Percentiles rank a stretch among this genome's conserved stretches.
Evolutionary conservation across 2,888 invertebrate genomes (phyloP).

Genomic region (Limnephilus auricula): DNA sequence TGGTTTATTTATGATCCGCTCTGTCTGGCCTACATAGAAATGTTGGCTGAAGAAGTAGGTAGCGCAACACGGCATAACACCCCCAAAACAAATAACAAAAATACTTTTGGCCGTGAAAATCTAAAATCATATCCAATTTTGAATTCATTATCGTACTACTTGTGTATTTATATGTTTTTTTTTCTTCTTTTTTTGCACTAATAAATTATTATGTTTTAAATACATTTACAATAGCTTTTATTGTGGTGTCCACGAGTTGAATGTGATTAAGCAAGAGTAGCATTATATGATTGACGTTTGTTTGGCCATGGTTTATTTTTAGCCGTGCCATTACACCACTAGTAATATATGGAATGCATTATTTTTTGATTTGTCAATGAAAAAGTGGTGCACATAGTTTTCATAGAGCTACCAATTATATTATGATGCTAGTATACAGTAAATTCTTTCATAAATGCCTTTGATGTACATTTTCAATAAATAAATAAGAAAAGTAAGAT

Average conservation of each 20-base stretch:
- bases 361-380: conserved; percentile 49
- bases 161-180: conserved; percentile 38
- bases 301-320: conserved; percentile 32
- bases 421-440: conserved; percentile 54
- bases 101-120: too few species aligned
- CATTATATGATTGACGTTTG: conserved; percentile 40
- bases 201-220: conserved; percentile 51
- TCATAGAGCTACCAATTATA: conserved; percentile 56
- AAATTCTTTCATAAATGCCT: conserved; percentile 60
- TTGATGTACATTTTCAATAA: conserved; percentile 64
- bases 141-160: conserved; percentile 33
- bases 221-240: conserved; percentile 51
- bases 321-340: conserved; percentile 47
- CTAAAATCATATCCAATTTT: too few species aligned
- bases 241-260: conserved; percentile 61
- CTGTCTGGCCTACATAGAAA: too few species aligned
- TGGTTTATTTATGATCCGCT: too few species aligned
- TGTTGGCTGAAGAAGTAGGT: too few species aligned
- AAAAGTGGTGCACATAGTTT: conserved; percentile 47
- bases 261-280: conserved; percentile 55
- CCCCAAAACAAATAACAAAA: too few species aligned
- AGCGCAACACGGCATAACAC: too few species aligned
- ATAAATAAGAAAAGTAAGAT: conserved; percentile 41
- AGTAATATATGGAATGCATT: conserved; percentile 47
- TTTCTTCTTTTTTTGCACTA: conserved; percentile 48